Evolutionary conservation across 2,797 vertebrate genomes (phyloP).

Genomic region (Epinephelus malabaricus): DNA sequence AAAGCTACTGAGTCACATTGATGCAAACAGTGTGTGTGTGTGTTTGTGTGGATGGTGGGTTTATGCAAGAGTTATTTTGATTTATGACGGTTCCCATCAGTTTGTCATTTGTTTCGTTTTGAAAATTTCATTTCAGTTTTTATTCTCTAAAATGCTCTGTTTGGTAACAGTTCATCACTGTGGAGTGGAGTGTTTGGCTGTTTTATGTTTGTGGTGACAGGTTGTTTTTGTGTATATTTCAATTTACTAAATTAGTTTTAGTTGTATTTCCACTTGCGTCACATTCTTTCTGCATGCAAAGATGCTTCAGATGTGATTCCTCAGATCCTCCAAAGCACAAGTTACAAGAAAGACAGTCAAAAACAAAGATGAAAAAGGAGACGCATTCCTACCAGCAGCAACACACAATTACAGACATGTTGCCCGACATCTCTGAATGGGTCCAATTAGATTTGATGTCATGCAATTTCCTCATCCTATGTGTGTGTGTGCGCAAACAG

Average conservation of each 20-base stretch:
- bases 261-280: background rate
- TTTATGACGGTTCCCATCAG: background rate
- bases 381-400: constrained; percentile 4
- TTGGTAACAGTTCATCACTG: background rate
- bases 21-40: constrained; percentile 19
- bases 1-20: constrained; percentile 34
- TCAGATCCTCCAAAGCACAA: background rate
- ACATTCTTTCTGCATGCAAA: constrained; percentile 11
- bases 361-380: constrained; percentile 22
- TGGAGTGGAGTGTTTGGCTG: background rate
- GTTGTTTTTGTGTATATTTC: background rate
- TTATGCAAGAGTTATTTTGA: background rate
- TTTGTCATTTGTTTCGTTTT: constrained; percentile 16
- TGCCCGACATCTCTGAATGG: background rate
- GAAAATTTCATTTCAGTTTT: constrained; percentile 10
- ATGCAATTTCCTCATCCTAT: constrained; percentile 25
- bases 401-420: constrained; percentile 29
- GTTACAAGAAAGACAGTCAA: background rate
- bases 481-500: constrained; percentile 10
- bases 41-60: background rate
- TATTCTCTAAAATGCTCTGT: background rate
- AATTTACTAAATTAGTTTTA: background rate
- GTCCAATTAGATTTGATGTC: constrained; percentile 26
- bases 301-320: background rate
- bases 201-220: background rate